A percentile compares a stretch with the other conserved stretches of the same genome.
Conservation (phyloP, 1,140 invertebrate genomes). For the Rhyzopertha dominica region DNA sequence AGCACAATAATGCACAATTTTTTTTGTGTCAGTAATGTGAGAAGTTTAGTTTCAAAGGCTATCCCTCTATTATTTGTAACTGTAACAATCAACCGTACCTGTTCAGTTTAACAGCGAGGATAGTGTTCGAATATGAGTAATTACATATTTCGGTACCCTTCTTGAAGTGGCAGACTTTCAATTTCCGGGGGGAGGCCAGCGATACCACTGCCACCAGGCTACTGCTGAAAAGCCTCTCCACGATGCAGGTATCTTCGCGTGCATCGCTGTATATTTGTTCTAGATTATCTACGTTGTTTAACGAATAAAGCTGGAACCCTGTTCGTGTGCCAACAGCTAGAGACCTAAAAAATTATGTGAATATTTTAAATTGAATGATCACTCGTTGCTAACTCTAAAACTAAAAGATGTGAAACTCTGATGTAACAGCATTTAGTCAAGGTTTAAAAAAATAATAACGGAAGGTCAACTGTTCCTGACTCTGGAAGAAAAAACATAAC, state of each 20-base stretch:
- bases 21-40: no score
- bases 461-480: no score
- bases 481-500: no score
- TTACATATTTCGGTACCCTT: slow-evolving; percentile 98
- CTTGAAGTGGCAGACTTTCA: slow-evolving; percentile 97
- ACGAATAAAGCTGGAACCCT: slow-evolving; percentile 83
- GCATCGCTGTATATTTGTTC: slow-evolving; percentile 83
- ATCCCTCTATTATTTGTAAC: no score
- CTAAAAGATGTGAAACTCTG: background rate
- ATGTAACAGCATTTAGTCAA: background rate
- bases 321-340: slow-evolving; percentile 84
- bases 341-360: slow-evolving; percentile 60
- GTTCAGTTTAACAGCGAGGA: slow-evolving; percentile 94
- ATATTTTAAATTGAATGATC: background rate
- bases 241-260: slow-evolving; percentile 84
- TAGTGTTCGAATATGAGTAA: slow-evolving; percentile 97
- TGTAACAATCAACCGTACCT: no score
- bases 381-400: slow-evolving; percentile 1
- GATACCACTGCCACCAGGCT: slow-evolving; percentile 94
- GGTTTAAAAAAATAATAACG: background rate
- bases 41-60: no score
- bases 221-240: slow-evolving; percentile 95
- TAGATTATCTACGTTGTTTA: slow-evolving; percentile 78
- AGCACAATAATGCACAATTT: no score
- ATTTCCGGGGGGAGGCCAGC: slow-evolving; percentile 82